Evolutionary conservation across 2,888 invertebrate genomes (phyloP), one percentile per base, ranked within the genome.

Genomic region (Ceramica pisi): DNA sequence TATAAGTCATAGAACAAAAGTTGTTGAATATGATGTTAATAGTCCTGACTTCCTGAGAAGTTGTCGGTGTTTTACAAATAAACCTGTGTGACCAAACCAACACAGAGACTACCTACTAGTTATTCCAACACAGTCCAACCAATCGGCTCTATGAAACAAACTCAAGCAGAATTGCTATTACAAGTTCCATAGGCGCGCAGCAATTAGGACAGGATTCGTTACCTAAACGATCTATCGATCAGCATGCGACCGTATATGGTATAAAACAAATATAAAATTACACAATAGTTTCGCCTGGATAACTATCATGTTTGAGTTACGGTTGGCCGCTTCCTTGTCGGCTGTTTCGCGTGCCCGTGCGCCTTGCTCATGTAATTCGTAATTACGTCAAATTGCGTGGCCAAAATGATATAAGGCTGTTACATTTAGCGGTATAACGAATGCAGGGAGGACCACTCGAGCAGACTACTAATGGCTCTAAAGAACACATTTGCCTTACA

Each of bases 311-410:
- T 77, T 78, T 71, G 63, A 75, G 81, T 90, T 89, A 92, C 90
- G 88, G 73, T 76, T 76, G 85, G 77, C 79, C 84, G 88, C 88
- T 89, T 92, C 89, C 90, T 88, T 84, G 88, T 90, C 85, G 78
- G 86, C 66, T 74, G 88, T 86, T 89, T 91, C 89, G 90, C 91
- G 90, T 84, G 83, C 80, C 65, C 78, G 75, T 86, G 87, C 86
- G 86, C 82, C 81, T 82, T 82, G 89, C 81, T 89, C 92, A 92
- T 92, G 93, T 94, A 94, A 94, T 93, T 92, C 89, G 86, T 91
- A 92, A 94, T 95, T 94, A 95, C 95, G 91, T 93, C 91, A 92
- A 94, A 92, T 92, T 92, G 93, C 95, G 94, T 95, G 94, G 92
- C 77, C 88, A 76, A 92, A 93, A 91, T 95, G 95, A 95, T 93